phyloP scores from a whole-genome alignment of 1,140 invertebrate genomes.

The Pararge aegeria region DNA sequence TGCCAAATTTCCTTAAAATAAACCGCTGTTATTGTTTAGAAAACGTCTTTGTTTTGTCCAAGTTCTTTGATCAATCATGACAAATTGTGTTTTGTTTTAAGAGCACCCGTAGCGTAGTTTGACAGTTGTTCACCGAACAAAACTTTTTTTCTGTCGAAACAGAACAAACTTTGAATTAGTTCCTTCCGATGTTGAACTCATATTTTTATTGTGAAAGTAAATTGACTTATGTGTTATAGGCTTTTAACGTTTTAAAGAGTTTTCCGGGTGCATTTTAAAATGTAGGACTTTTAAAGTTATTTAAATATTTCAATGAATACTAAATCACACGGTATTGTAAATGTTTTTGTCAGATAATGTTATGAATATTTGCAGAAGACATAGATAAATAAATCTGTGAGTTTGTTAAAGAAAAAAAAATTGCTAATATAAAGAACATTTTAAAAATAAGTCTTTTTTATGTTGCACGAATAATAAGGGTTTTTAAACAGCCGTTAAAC shows the following conservation, averaged over 20 bases:
- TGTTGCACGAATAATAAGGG: no score
- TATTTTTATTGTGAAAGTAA: slow-evolving; percentile 42
- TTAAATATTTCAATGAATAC: no score
- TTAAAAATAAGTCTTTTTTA: no score
- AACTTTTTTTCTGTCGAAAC: slow-evolving; percentile 52
- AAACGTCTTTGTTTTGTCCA: slow-evolving; percentile 50
- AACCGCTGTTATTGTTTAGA: slow-evolving; percentile 16
- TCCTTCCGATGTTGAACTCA: slow-evolving; percentile 44
- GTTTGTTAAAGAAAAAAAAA: no score
- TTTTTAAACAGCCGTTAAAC: no score
- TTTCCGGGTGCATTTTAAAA: background rate
- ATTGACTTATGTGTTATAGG: slow-evolving; percentile 23
- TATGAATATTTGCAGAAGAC: no score
- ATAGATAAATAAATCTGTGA: no score
- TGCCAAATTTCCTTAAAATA: slow-evolving; percentile 7
- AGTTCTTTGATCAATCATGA: slow-evolving; percentile 72
- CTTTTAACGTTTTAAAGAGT: slow-evolving; percentile 16
- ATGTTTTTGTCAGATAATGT: no score
- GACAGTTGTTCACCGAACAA: slow-evolving; percentile 49
- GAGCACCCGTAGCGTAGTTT: slow-evolving; percentile 54
- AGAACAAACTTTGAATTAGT: slow-evolving; percentile 56
- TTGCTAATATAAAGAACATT: no score
- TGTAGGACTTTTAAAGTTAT: no score
- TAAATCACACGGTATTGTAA: no score
- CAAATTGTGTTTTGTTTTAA: slow-evolving; percentile 69